Evolutionary conservation across 2,797 vertebrate genomes (phyloP).

Genomic region (Schizopygopsis pylzovi): DNA sequence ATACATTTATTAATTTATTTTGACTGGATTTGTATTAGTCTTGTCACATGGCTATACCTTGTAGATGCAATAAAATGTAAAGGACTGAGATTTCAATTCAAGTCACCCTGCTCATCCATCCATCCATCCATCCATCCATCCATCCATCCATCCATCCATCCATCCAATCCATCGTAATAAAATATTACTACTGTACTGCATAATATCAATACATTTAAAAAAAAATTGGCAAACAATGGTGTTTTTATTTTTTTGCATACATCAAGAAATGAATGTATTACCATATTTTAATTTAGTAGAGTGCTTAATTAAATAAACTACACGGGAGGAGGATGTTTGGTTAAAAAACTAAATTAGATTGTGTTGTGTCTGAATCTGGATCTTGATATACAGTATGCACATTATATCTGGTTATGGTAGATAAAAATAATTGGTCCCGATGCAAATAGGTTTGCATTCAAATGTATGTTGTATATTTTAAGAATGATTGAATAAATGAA

Average conservation of each 20-base stretch:
- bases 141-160: too few relatives aligned
- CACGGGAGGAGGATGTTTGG: neutral
- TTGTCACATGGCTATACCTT: neutral
- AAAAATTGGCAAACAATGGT: neutral
- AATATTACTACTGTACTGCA: neutral
- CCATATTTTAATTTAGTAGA: slow-evolving; percentile 14
- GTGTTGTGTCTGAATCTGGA: neutral
- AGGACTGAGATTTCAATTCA: neutral
- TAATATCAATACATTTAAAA: neutral
- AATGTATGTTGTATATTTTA: neutral
- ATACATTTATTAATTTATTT: neutral
- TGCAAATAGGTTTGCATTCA: neutral
- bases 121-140: too few relatives aligned
- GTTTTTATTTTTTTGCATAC: neutral
- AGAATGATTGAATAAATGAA: neutral
- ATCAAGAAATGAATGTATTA: neutral
- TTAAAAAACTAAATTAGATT: neutral
- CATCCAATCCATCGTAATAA: neutral
- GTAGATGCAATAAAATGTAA: neutral
- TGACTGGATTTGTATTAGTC: too few relatives aligned
- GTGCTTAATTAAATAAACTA: neutral
- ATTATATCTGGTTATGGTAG: neutral
- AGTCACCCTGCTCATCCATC: neutral
- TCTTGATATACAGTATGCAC: neutral
- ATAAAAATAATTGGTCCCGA: neutral